A percentile compares a stretch with the other conserved stretches of the same genome.
Evolutionary conservation across 2,113 vertebrate species (phyloP).

Genomic region (Otis tarda): DNA sequence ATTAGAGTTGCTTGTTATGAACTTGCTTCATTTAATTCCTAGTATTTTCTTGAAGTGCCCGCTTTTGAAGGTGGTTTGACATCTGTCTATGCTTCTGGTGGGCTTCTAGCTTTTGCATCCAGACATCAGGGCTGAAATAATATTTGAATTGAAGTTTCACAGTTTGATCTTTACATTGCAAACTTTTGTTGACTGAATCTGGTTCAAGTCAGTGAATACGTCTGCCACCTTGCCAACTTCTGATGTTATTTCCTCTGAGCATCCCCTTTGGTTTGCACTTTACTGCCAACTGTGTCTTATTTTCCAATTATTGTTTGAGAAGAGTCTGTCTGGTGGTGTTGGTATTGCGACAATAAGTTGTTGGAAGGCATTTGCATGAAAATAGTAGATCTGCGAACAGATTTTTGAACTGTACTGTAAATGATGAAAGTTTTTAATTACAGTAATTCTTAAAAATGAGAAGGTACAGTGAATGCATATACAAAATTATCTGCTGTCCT

Average conservation of each 20-base stretch:
- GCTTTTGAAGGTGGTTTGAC: background rate
- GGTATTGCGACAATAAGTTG: constrained; percentile 14
- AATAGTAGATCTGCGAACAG: background rate
- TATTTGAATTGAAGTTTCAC: background rate
- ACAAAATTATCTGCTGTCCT: background rate
- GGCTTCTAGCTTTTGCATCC: background rate
- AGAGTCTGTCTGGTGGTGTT: background rate
- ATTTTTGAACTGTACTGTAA: background rate
- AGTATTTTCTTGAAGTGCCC: background rate
- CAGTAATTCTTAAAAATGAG: background rate
- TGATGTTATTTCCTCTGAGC: constrained; percentile 38
- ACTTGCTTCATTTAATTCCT: background rate
- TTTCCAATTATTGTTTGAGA: constrained; percentile 24
- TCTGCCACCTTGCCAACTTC: constrained; percentile 24
- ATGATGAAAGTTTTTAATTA: background rate
- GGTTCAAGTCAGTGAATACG: background rate
- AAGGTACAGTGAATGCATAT: background rate
- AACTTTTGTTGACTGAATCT: constrained; percentile 19
- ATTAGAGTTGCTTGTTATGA: background rate
- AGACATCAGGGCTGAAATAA: background rate
- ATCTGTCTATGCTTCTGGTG: background rate
- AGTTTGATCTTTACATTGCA: constrained; percentile 14
- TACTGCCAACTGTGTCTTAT: constrained; percentile 21
- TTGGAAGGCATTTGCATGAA: background rate
- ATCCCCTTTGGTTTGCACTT: constrained; percentile 16